Evolutionary conservation across 1,140 invertebrate species (phyloP).

Genomic region (Gryllus bimaculatus): DNA sequence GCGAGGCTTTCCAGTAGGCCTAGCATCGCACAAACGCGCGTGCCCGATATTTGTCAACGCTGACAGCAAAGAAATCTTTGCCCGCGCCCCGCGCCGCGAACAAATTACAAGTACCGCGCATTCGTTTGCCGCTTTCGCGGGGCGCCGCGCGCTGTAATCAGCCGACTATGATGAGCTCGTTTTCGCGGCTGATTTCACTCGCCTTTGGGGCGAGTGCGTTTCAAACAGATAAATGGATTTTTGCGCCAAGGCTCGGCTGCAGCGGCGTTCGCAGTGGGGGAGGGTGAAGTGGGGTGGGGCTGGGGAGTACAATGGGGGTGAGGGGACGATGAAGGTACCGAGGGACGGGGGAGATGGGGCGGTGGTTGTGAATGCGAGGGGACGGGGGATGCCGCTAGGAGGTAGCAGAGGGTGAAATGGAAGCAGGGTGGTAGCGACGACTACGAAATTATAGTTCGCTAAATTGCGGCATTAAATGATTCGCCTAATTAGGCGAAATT

Average conservation of each 20-base stretch:
- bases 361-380: no score
- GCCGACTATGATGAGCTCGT: background rate
- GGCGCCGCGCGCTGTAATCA: background rate
- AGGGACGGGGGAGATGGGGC: no score
- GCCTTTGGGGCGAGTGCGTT: background rate
- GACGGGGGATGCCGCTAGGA: no score
- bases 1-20: background rate
- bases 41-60: background rate
- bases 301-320: no score
- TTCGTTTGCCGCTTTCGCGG: background rate
- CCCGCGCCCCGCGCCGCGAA: background rate
- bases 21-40: background rate
- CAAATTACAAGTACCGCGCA: background rate
- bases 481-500: no score
- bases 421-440: no score
- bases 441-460: no score
- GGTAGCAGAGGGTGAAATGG: no score
- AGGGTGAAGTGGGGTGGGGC: no score
- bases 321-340: no score
- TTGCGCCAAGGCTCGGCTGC: background rate
- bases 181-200: background rate
- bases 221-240: constrained; percentile 5
- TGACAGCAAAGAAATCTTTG: constrained; percentile 1
- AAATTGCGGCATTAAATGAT: no score
- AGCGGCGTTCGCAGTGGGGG: no score